phyloP scores from a whole-genome alignment of 2,888 invertebrate species.

The Dasysyrphus albostriatus region DNA sequence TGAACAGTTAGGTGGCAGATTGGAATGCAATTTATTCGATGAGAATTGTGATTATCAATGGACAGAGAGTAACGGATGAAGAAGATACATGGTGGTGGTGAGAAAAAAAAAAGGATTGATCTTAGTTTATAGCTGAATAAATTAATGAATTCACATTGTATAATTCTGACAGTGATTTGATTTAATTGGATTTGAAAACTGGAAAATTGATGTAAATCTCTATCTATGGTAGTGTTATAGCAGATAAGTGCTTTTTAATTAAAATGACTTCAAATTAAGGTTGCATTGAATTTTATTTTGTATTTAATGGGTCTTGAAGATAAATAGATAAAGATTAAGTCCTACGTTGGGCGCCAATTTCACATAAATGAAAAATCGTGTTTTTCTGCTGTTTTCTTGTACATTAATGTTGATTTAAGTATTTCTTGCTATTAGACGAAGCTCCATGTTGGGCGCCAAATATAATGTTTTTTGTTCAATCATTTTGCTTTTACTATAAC shows the following conservation, averaged over 20 bases:
- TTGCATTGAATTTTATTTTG: not conserved
- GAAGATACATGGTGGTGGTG: not conserved
- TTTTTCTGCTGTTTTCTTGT: not conserved
- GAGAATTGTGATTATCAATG: constrained; percentile 39
- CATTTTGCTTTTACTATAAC: too few relatives aligned
- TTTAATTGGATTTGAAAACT: not conserved
- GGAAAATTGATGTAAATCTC: not conserved
- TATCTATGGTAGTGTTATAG: not conserved
- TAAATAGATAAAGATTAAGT: not conserved
- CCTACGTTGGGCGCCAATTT: not conserved
- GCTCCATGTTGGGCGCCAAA: constrained; percentile 12
- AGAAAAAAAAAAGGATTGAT: not conserved
- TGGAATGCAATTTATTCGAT: constrained; percentile 58
- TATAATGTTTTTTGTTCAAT: too few relatives aligned
- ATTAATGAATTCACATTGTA: not conserved
- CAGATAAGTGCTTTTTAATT: not conserved
- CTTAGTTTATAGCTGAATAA: not conserved
- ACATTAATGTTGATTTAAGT: not conserved
- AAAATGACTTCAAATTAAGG: not conserved
- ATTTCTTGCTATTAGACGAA: not conserved
- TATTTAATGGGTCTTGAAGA: not conserved
- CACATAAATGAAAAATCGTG: not conserved
- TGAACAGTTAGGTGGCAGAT: constrained; percentile 69
- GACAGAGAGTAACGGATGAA: constrained; percentile 1
- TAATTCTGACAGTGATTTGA: not conserved